These are phyloP conservation scores for Formica aserva DNA, from an alignment of 2,888 invertebrate species.

Conservation along the genomic window DNA sequence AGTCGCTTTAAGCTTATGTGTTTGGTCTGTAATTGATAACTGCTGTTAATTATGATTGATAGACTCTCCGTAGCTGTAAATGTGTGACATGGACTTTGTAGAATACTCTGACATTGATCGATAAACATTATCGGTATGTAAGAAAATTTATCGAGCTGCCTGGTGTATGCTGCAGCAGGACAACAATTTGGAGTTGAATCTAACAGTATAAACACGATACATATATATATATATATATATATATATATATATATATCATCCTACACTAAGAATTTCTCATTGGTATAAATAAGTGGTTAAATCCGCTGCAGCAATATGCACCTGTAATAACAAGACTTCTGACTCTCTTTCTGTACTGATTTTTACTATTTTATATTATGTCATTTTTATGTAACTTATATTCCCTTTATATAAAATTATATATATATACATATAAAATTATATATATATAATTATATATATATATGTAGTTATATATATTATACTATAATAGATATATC, in stretches of 20 bases:
- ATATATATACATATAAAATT: conserved; percentile 32
- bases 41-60: conserved; percentile 23
- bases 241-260: conserved; percentile 37
- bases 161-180: conserved; percentile 38
- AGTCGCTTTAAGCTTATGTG: conserved; percentile 47
- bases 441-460: conserved; percentile 27
- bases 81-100: conserved; percentile 47
- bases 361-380: conserved; percentile 80
- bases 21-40: conserved; percentile 37
- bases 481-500: conserved; percentile 54
- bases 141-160: conserved; percentile 48
- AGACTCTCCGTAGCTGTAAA: conserved; percentile 22
- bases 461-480: conserved; percentile 27
- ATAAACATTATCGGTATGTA: conserved; percentile 49
- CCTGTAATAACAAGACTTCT: conserved; percentile 74
- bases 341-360: conserved; percentile 81
- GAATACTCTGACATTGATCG: conserved; percentile 57
- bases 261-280: conserved; percentile 56
- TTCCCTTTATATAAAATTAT: conserved; percentile 57
- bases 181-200: conserved; percentile 31
- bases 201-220: conserved; percentile 24
- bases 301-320: conserved; percentile 65
- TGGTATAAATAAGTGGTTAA: conserved; percentile 40
- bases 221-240: too few species aligned
- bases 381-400: conserved; percentile 77